A percentile compares a stretch with the other conserved stretches of the same genome.
Evolutionary conservation across 1,140 invertebrate genomes (phyloP).

Genomic region (Drosophila sechellia): DNA sequence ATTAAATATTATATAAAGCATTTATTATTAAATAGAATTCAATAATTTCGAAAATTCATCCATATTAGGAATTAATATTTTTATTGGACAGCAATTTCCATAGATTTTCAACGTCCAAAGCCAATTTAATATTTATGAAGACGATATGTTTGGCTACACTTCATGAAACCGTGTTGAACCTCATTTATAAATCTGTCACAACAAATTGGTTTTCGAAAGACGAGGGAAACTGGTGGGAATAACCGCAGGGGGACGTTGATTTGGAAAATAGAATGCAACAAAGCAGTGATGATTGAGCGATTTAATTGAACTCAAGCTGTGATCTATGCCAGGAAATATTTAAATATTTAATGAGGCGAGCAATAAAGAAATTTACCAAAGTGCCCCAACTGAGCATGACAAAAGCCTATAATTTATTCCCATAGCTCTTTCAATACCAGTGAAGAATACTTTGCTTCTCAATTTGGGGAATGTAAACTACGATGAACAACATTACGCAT

Average conservation of each 20-base stretch:
- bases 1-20: too few species aligned
- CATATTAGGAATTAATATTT: background rate
- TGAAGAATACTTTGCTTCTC: background rate
- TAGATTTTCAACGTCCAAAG: background rate
- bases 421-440: background rate
- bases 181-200: constrained; percentile 43
- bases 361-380: background rate
- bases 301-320: constrained; percentile 24
- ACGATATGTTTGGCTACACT: constrained; percentile 25
- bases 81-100: background rate
- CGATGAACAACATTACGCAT: constrained; percentile 36
- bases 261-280: constrained; percentile 18
- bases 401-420: background rate
- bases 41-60: background rate
- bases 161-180: constrained; percentile 9
- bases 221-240: background rate
- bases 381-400: background rate
- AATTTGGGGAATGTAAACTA: background rate
- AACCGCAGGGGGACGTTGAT: constrained; percentile 5
- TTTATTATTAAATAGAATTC: too few species aligned
- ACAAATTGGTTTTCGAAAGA: constrained; percentile 9
- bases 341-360: constrained; percentile 11
- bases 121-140: constrained; percentile 21
- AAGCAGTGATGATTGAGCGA: constrained; percentile 27
- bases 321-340: background rate